A percentile compares a stretch with the other conserved stretches of the same genome.
Conservation (phyloP, 2,888 invertebrate species). For the Bedellia somnulentella region DNA sequence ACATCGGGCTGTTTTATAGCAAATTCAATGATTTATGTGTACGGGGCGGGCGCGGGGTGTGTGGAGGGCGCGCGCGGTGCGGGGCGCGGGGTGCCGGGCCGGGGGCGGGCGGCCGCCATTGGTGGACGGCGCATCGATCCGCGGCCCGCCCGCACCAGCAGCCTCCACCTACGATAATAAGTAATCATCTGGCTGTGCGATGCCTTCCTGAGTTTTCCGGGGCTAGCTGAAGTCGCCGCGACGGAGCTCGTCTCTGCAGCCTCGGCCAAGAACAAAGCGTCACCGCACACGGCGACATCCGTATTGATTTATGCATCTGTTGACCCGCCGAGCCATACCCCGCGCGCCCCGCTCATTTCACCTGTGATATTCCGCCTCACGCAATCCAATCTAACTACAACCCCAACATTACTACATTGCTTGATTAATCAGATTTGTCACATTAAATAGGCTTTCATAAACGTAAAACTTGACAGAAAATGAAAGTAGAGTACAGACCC, state of each 20-base stretch:
- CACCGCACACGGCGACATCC: conserved; percentile 43
- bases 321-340: conserved; percentile 47
- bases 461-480: neutral
- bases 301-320: conserved; percentile 53
- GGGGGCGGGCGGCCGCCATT: conserved; percentile 54
- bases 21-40: conserved; percentile 60
- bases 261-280: conserved; percentile 50
- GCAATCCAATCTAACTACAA: conserved; percentile 11
- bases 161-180: conserved; percentile 62
- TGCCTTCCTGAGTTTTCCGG: conserved; percentile 57
- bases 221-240: conserved; percentile 47
- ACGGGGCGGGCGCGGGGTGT: conserved; percentile 44
- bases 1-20: conserved; percentile 57
- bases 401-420: too few relatives aligned
- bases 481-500: conserved; percentile 1
- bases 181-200: conserved; percentile 56
- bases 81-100: conserved; percentile 41
- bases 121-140: conserved; percentile 58
- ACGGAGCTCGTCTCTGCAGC: conserved; percentile 47
- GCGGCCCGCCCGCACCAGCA: conserved; percentile 48
- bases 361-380: conserved; percentile 23
- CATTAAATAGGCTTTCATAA: neutral
- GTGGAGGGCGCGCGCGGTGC: conserved; percentile 25
- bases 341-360: conserved; percentile 29
- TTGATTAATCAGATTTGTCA: neutral